Evolutionary conservation across 2,113 vertebrate genomes (phyloP), one percentile per base, ranked within the genome.

Genomic region (Myrmecobius fasciatus): DNA sequence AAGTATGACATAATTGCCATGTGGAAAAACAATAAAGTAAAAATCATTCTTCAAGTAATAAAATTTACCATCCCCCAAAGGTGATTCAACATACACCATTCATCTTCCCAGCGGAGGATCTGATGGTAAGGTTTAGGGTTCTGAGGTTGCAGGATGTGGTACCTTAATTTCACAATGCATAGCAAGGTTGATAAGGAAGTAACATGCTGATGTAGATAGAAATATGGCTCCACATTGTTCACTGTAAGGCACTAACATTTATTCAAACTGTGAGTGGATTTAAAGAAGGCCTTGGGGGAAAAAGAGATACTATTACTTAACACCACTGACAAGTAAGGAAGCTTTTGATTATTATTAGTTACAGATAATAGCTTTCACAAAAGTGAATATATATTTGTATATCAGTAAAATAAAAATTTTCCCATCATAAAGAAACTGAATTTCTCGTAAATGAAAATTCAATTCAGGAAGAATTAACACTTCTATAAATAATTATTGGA

Each of bases 11-110:
- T 43, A 51, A 92, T 43, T 75, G 31, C 56, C 48, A 75, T 75
- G 48, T 92, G 8, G 28, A 75, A 48, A 60, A 92, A 91, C 53
- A 91, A 90, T 53, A 83, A 95, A 93, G 93, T 52, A 88, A 60
- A 60, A 52, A 2, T 5, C 83, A 46, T 60, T 54, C 52, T 94
- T 94, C 28, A 94, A 93, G 83, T 52, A 89, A 93, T 88, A 25
- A 93, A 93, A 95, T n/a, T 89, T 43, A 46, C 2, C 93, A 53
- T 28, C 49, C 91, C 25, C 36, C 36, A 25, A 28, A 49, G 53
- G 7, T 91, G 51, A 48, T 53, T 28, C 8, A 46, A 52, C 31
- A 91, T 91, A 91, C 31, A n/a, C 26, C 52, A 52, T 49, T 90
- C 51, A 51, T 17, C 47, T 52, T 52, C 8, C 28, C 48, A 51